phyloP scores from a whole-genome alignment of 2,113 vertebrate species.

The Pantherophis guttatus region DNA sequence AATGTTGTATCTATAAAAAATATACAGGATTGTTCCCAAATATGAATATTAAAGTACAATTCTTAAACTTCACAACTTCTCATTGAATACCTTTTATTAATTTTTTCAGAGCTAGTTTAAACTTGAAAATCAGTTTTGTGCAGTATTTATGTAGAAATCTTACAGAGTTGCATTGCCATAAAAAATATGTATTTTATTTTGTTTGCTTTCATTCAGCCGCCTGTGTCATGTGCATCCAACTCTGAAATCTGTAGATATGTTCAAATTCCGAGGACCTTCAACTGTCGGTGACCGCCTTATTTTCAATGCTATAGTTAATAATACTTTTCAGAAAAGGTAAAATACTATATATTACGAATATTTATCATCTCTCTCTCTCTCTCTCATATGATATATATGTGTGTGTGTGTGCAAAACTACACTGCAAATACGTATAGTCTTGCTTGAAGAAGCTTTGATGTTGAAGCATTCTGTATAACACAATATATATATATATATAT shows the following conservation, averaged over 20 bases:
- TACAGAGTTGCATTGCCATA: neutral
- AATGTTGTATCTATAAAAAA: neutral
- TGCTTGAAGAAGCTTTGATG: too few relatives aligned
- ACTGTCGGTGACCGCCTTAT: constrained; percentile 74
- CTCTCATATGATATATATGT: too few relatives aligned
- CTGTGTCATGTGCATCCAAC: constrained; percentile 64
- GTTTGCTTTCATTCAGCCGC: constrained; percentile 54
- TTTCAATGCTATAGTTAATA: constrained; percentile 79
- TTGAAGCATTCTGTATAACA: too few relatives aligned
- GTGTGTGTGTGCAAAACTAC: too few relatives aligned
- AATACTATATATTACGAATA: neutral
- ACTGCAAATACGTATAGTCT: too few relatives aligned
- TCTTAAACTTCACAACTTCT: neutral
- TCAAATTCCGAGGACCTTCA: constrained; percentile 78
- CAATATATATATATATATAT: too few relatives aligned
- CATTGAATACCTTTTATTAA: neutral
- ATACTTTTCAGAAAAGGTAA: constrained; percentile 75
- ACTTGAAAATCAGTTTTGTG: neutral
- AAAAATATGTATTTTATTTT: neutral
- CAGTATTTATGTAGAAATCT: neutral
- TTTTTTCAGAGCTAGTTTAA: neutral
- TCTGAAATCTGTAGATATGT: constrained; percentile 77
- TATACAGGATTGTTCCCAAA: neutral
- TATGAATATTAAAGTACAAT: neutral
- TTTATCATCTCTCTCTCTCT: neutral